phyloP scores from a whole-genome alignment of 2,113 vertebrate genomes.

The Grammomys dolichurus region DNA sequence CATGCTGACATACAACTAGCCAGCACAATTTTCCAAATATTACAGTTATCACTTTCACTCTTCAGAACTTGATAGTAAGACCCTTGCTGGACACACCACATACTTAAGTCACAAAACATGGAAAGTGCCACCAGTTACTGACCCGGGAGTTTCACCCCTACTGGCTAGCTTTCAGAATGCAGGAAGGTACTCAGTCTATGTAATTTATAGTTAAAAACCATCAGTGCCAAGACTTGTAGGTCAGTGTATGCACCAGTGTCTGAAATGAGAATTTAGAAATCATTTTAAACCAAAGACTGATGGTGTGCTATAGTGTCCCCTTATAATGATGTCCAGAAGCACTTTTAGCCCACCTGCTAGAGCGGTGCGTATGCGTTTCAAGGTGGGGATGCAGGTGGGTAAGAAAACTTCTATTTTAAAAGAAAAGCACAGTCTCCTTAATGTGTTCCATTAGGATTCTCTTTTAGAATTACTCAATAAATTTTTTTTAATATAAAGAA shows the following conservation, averaged over 20 bases:
- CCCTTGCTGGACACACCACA: neutral
- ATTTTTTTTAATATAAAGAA: neutral
- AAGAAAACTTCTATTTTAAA: neutral
- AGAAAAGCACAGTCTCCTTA: neutral
- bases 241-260: neutral
- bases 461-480: neutral
- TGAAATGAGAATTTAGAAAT: neutral
- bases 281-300: neutral
- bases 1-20: neutral
- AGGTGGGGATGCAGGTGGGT: rapidly evolving
- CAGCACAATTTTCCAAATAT: neutral
- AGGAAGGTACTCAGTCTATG: neutral
- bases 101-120: neutral
- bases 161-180: neutral
- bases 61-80: neutral
- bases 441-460: neutral
- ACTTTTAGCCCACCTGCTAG: neutral
- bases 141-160: neutral
- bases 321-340: neutral
- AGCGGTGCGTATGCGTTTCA: neutral
- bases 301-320: neutral
- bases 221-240: neutral
- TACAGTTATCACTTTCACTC: neutral
- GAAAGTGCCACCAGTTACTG: neutral
- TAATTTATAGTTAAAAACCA: neutral